phyloP scores from a whole-genome alignment of 2,888 invertebrate species.

The Tillus elongatus region DNA sequence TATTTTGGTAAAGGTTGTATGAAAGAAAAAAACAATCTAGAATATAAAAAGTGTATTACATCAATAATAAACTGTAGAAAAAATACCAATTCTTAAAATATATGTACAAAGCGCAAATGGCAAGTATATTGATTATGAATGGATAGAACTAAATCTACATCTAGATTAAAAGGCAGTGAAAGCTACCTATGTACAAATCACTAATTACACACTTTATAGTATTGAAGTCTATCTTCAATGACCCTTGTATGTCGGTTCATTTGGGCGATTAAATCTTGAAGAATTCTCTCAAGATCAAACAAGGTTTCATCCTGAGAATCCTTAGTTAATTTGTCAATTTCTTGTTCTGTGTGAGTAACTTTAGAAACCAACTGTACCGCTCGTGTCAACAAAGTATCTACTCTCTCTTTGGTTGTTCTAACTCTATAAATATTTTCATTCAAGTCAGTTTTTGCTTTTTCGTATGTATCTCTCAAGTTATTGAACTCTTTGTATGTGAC shows the following conservation, averaged over 20 bases:
- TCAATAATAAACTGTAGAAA: too few species aligned
- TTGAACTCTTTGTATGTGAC: constrained; percentile 58
- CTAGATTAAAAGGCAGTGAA: constrained; percentile 15
- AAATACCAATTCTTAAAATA: too few species aligned
- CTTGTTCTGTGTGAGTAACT: constrained; percentile 34
- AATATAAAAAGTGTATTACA: too few species aligned
- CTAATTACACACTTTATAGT: constrained; percentile 51
- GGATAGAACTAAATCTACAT: too few species aligned
- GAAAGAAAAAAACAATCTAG: too few species aligned
- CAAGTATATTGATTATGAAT: too few species aligned
- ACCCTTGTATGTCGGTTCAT: constrained; percentile 53
- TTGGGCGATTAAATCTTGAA: constrained; percentile 52
- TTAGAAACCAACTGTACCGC: constrained; percentile 70
- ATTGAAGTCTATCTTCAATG: constrained; percentile 53
- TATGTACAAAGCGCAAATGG: too few species aligned
- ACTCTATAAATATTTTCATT: constrained; percentile 66
- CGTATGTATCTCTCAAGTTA: constrained; percentile 59
- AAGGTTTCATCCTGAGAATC: constrained; percentile 38
- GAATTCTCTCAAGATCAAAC: constrained; percentile 48
- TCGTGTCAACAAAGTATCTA: constrained; percentile 65
- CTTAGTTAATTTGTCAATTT: constrained; percentile 33
- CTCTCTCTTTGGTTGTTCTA: constrained; percentile 67
- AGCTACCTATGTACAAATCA: constrained; percentile 19
- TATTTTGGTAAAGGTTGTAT: too few species aligned
- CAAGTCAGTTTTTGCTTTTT: constrained; percentile 60